Conservation (phyloP, 2,797 vertebrate genomes). For the Philypnodon macrostomus region DNA sequence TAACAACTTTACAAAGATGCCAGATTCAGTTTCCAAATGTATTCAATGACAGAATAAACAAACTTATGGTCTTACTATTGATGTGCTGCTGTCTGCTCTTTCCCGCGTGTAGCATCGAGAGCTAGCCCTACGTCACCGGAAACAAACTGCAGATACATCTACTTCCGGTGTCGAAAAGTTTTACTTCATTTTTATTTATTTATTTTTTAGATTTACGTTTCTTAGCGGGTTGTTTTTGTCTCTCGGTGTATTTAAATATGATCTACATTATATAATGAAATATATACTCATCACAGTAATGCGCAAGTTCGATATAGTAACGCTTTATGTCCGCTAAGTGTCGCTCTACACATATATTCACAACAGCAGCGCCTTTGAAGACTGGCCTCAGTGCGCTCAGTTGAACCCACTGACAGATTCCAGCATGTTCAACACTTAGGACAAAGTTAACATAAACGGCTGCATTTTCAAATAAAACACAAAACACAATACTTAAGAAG, state of each 20-base stretch:
- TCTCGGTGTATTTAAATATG: too few species aligned
- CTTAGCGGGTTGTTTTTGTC: too few species aligned
- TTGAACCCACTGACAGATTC: neutral
- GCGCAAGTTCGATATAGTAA: constrained; percentile 15
- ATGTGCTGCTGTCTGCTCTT: constrained; percentile 50
- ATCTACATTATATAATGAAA: too few species aligned
- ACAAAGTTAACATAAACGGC: neutral
- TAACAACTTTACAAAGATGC: too few species aligned
- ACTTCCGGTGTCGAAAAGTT: constrained; percentile 57
- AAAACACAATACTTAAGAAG: too few species aligned
- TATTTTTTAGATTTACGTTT: too few species aligned
- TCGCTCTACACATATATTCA: constrained; percentile 33
- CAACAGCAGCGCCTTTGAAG: constrained; percentile 8
- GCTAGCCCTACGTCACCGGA: constrained; percentile 70
- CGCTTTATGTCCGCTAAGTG: constrained; percentile 43
- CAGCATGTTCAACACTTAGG: neutral
- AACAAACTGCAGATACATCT: constrained; percentile 20
- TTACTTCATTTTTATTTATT: too few species aligned
- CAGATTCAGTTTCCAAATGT: too few species aligned
- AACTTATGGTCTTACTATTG: constrained; percentile 59
- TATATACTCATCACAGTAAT: too few species aligned
- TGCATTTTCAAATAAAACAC: too few species aligned
- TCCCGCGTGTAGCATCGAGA: constrained; percentile 81
- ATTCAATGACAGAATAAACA: neutral
- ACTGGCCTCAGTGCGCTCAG: neutral